Percentiles rank a stretch among this genome's conserved stretches.
These are phyloP conservation scores for Falcaria lacertinaria DNA, from an alignment of 2,888 invertebrate genomes.

Conservation along the genomic window DNA sequence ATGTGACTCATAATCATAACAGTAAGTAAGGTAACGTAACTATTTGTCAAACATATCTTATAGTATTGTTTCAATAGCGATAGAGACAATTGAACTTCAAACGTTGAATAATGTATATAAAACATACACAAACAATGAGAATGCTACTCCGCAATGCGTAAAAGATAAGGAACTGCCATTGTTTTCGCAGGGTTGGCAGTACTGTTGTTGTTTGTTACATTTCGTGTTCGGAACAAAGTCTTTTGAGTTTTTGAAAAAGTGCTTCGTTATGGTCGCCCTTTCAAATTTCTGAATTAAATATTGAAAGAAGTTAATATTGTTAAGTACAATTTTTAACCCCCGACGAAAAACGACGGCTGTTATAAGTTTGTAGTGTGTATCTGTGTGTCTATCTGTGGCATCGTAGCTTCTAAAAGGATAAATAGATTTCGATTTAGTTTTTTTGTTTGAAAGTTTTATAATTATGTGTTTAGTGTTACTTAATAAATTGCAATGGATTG, in stretches of 20 bases:
- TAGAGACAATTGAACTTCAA: conserved; percentile 4
- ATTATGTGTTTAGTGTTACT: no score
- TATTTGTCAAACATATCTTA: not conserved
- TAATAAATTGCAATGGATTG: no score
- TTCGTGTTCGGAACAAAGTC: not conserved
- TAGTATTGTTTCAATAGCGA: conserved; percentile 1
- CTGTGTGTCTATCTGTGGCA: no score
- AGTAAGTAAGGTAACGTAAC: not conserved
- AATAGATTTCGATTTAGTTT: no score
- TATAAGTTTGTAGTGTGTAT: no score
- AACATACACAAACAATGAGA: conserved; percentile 26
- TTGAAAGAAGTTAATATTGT: no score
- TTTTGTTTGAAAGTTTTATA: no score
- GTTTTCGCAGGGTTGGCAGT: conserved; percentile 24
- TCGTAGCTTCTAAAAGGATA: no score
- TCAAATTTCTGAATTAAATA: no score
- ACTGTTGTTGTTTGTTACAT: not conserved
- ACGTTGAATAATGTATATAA: conserved; percentile 10
- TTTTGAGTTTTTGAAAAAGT: not conserved
- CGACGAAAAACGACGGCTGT: no score
- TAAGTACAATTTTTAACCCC: no score
- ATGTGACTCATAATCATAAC: no score
- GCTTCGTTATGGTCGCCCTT: not conserved
- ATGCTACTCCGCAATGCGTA: conserved; percentile 19
- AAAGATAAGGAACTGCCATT: conserved; percentile 36